A percentile compares a stretch with the other conserved stretches of the same genome.
phyloP scores from a whole-genome alignment of 2,888 invertebrate genomes.

The Lasioglossum figueresi region DNA sequence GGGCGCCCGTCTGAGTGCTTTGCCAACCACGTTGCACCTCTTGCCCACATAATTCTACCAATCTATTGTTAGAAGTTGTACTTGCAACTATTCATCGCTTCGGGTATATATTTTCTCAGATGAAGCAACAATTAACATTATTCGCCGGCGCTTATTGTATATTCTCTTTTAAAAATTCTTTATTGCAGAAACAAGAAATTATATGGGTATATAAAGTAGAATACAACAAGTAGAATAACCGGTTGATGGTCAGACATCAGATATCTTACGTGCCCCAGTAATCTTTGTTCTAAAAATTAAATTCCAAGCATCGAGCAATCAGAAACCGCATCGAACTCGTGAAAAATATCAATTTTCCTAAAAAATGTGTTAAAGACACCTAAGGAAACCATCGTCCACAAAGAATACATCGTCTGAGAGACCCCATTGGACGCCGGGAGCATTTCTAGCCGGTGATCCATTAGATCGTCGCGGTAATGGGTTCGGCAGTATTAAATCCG shows the following conservation, averaged over 20 bases:
- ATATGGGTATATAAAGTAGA: too few species aligned
- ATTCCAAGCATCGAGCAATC: neutral
- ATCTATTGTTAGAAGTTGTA: neutral
- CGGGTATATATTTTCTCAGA: neutral
- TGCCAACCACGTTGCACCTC: neutral
- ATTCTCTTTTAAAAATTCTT: neutral
- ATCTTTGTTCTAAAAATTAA: neutral
- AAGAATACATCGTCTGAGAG: neutral
- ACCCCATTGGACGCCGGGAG: neutral
- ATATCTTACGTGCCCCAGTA: too few species aligned
- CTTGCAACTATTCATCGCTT: too few species aligned
- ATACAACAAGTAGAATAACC: neutral
- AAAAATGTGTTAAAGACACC: neutral
- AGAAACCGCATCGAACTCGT: neutral
- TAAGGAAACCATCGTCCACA: neutral
- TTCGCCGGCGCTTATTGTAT: neutral
- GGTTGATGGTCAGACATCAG: neutral
- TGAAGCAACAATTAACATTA: neutral
- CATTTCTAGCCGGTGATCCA: slow-evolving; percentile 38
- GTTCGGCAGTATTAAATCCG: slow-evolving; percentile 63
- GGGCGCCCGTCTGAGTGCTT: neutral
- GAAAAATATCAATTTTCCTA: too few species aligned
- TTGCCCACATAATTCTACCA: neutral
- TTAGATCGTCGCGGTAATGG: slow-evolving; percentile 51
- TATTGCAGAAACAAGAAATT: neutral